Base-by-base conservation (phyloP, 2,113 vertebrate genomes). In the Corythoichthys haematopterus region DNA sequence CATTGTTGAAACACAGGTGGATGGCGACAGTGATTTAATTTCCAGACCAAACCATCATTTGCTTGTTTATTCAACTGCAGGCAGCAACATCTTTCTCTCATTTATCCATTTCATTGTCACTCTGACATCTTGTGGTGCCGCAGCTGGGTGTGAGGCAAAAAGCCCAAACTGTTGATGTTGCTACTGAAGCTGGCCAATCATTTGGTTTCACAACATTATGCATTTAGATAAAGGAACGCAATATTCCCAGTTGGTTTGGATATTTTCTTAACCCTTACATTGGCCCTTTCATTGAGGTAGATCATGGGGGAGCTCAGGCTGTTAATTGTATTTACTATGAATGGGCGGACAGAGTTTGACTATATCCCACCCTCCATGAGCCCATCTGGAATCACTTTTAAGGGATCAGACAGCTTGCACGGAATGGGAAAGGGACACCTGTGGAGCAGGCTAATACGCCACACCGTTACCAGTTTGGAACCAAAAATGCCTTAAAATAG, bases 1-100 rank as follows among this genome's bases (percentile, higher is more conserved):
- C 1, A 84, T 99, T 79, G 88, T 92, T 75, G 93, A 96, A 73
- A 91, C 93, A 80, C 90, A 94, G 93, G 97, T 98, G 85, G 92
- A 93, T 74, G 75, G 77, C 83, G 78, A 57, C 78, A 76, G 68
- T 20, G 38, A 12, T 43, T 61, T 13, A 14, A 46, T 62, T 62
- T 46, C 20, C 67, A 67, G 74, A 2, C 56, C 69, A 48, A 53
- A 51, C 73, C 20, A 48, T 71, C 81, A 75, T 80, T 82, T 78
- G 78, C 76, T 78, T 72, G 70, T 80, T 78, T 75, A 66, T 75
- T 75, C 59, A 76, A 73, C 69, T 72, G 66, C 71, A 67, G 71
- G 38, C 37, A 36, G 65, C 43, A 66, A 70, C 56, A 60, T 71
- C 37, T 75, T 81, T 40, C 58, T 20, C 64, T 75, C 28, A 64